phyloP scores from a whole-genome alignment of 2,113 vertebrate genomes.

The Mixornis gularis region DNA sequence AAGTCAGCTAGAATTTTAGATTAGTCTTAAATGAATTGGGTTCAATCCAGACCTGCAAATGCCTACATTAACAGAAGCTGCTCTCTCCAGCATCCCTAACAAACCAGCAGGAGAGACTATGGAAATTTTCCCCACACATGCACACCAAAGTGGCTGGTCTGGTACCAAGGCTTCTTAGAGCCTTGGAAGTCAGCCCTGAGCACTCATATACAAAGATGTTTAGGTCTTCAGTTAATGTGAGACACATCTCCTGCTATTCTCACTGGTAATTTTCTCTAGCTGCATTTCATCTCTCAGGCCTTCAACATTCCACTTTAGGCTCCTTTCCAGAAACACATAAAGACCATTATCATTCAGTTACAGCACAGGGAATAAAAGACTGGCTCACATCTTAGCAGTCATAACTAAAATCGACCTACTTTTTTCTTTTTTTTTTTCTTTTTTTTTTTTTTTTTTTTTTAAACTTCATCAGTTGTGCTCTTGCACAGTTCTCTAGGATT shows the following conservation, averaged over 20 bases:
- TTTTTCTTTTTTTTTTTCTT: neutral
- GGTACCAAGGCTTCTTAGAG: neutral
- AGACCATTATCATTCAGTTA: slow-evolving; percentile 19
- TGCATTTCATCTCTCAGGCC: slow-evolving; percentile 4
- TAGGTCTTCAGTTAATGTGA: slow-evolving; percentile 9
- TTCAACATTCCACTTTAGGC: slow-evolving; percentile 1
- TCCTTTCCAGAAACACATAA: slow-evolving; percentile 37
- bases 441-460: neutral
- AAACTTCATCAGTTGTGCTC: neutral
- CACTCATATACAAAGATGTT: neutral
- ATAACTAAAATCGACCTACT: slow-evolving; percentile 40
- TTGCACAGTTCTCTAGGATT: neutral
- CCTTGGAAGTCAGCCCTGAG: neutral
- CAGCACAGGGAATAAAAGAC: slow-evolving; percentile 41
- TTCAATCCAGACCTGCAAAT: neutral
- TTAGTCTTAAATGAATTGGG: neutral
- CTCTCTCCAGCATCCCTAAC: neutral
- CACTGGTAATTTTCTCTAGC: slow-evolving; percentile 27
- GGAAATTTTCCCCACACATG: neutral
- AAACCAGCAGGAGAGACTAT: neutral
- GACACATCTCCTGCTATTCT: slow-evolving; percentile 19
- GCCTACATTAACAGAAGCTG: neutral
- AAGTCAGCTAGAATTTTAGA: slow-evolving; percentile 10
- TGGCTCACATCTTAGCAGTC: slow-evolving; percentile 3
- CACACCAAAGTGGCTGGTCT: neutral